These are phyloP conservation scores for Helobdella robusta DNA, from an alignment of 2,888 invertebrate genomes.

Conservation along the genomic window DNA sequence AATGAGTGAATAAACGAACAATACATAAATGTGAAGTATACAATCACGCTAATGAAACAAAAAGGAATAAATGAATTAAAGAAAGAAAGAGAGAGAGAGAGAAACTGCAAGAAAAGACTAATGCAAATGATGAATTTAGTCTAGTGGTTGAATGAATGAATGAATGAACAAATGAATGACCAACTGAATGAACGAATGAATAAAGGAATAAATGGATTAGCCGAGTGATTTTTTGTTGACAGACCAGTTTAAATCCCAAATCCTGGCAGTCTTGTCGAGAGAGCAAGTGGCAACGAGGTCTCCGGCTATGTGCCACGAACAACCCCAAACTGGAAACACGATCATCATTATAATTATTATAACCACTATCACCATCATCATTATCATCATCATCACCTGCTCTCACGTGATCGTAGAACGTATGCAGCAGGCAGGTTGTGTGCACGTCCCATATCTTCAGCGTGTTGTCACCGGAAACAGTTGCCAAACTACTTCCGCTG, in stretches of 20 bases:
- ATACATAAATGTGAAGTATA: too few relatives aligned
- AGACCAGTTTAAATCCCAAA: constrained; percentile 48
- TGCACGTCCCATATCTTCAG: constrained; percentile 50
- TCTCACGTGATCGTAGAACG: constrained; percentile 46
- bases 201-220: too few relatives aligned
- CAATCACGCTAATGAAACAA: too few relatives aligned
- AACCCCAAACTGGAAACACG: constrained; percentile 45
- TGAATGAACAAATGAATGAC: too few relatives aligned
- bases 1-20: too few relatives aligned
- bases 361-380: not conserved
- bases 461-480: constrained; percentile 49
- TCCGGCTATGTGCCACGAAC: constrained; percentile 48
- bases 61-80: too few relatives aligned
- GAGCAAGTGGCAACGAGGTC: constrained; percentile 49
- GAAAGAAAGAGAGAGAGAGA: too few relatives aligned
- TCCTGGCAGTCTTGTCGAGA: constrained; percentile 48
- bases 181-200: too few relatives aligned
- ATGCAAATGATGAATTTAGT: too few relatives aligned
- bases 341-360: not conserved
- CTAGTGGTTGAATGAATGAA: too few relatives aligned
- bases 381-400: constrained; percentile 16
- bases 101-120: too few relatives aligned
- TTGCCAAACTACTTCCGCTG: constrained; percentile 46
- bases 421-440: constrained; percentile 47
- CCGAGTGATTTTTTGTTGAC: too few relatives aligned